phyloP scores from a whole-genome alignment of 2,888 invertebrate species.

The Agelastica alni region DNA sequence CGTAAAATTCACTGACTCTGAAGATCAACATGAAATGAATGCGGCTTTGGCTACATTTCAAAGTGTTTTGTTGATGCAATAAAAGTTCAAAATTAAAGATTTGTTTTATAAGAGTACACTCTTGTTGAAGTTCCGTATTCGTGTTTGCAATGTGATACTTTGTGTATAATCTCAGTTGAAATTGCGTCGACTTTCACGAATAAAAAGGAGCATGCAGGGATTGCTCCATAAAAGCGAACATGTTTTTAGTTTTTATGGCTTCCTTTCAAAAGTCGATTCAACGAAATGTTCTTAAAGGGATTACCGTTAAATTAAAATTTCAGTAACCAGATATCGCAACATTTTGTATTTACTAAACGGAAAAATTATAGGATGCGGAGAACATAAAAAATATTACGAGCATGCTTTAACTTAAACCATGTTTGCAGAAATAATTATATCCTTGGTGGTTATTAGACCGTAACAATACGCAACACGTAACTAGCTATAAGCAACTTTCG shows the following conservation, averaged over 20 bases:
- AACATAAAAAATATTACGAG: too few relatives aligned
- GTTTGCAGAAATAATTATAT: too few relatives aligned
- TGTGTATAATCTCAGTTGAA: constrained; percentile 16
- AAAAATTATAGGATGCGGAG: too few relatives aligned
- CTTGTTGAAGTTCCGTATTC: constrained; percentile 14
- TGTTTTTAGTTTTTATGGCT: not conserved
- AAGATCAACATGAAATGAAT: constrained; percentile 30
- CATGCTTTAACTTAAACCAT: too few relatives aligned
- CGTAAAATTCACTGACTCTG: constrained; percentile 22
- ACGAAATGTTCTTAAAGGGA: constrained; percentile 1
- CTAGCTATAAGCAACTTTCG: too few relatives aligned
- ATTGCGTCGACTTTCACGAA: constrained; percentile 10
- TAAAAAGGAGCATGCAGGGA: constrained; percentile 11
- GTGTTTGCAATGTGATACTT: constrained; percentile 24
- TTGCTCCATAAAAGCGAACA: constrained; percentile 8
- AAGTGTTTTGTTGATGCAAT: constrained; percentile 31
- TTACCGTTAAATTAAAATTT: too few relatives aligned
- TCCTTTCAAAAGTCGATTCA: not conserved
- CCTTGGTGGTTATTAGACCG: too few relatives aligned
- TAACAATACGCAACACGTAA: too few relatives aligned
- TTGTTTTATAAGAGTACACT: constrained; percentile 28
- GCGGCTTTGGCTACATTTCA: constrained; percentile 28
- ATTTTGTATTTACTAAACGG: too few relatives aligned
- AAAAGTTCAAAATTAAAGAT: constrained; percentile 35
- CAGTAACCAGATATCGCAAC: too few relatives aligned